These are phyloP conservation scores for Anastrepha obliqua DNA, from an alignment of 1,140 invertebrate genomes.

Conservation along the genomic window DNA sequence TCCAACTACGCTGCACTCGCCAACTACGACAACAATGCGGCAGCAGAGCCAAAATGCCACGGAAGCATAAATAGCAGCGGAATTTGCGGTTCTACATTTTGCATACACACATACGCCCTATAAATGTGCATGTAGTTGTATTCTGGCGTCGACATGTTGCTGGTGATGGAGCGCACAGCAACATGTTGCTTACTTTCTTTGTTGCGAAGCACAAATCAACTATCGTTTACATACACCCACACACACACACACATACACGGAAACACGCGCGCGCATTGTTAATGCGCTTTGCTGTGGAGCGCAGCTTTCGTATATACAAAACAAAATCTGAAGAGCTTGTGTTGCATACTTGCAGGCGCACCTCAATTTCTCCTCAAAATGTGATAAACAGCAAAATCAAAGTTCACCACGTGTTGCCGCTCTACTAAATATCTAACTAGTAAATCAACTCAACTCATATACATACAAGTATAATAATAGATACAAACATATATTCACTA, in stretches of 20 bases:
- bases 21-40: slow-evolving; percentile 22
- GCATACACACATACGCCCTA: not conserved
- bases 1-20: not conserved
- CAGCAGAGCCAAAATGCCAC: not conserved
- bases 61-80: not conserved
- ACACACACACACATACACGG: not conserved
- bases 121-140: not conserved
- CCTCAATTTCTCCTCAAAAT: slow-evolving; percentile 5
- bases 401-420: not conserved
- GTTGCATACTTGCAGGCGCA: slow-evolving; percentile 44
- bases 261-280: not conserved
- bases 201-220: slow-evolving; percentile 45
- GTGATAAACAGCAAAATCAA: slow-evolving; percentile 36
- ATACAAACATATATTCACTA: not conserved
- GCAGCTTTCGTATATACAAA: not conserved
- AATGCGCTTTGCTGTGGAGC: not conserved
- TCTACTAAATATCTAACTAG: no score
- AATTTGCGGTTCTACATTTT: not conserved
- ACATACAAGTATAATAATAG: not conserved
- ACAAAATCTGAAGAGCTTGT: not conserved
- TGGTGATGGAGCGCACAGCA: not conserved
- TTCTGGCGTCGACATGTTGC: not conserved
- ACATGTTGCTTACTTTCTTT: not conserved
- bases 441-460: not conserved
- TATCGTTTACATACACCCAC: not conserved